Percentiles rank a stretch among this genome's conserved stretches.
phyloP scores from a whole-genome alignment of 2,797 vertebrate genomes.

The Leucoraja ocellata region DNA sequence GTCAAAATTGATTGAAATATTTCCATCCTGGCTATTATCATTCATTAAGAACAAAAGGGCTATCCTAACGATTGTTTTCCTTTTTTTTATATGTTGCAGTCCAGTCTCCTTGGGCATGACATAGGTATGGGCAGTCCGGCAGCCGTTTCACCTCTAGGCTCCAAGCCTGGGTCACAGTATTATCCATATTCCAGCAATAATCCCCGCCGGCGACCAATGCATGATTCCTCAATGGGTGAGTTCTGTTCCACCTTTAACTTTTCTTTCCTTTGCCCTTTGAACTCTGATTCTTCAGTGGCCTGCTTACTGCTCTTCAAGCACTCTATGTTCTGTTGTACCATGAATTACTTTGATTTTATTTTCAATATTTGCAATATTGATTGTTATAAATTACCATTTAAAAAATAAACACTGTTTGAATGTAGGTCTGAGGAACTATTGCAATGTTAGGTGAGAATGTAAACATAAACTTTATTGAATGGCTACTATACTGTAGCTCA shows the following conservation, averaged over 20 bases:
- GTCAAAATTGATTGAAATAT: background rate
- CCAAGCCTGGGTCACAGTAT: constrained; percentile 84
- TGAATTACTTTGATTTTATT: background rate
- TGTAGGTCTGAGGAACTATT: background rate
- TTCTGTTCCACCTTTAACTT: constrained; percentile 16
- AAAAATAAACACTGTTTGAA: background rate
- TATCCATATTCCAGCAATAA: constrained; percentile 85
- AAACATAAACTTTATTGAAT: background rate
- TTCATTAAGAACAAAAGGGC: background rate
- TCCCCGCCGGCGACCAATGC: constrained; percentile 78
- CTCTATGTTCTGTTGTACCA: background rate
- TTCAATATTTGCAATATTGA: background rate
- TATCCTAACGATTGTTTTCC: constrained; percentile 42
- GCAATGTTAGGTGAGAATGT: background rate
- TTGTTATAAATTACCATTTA: background rate
- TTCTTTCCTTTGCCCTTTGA: background rate
- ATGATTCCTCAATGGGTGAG: constrained; percentile 82
- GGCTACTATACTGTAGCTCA: background rate
- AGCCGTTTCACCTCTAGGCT: constrained; percentile 68
- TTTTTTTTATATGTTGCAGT: constrained; percentile 59
- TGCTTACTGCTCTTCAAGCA: background rate
- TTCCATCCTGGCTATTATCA: background rate
- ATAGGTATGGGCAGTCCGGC: constrained; percentile 84
- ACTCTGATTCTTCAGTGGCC: background rate
- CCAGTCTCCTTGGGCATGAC: constrained; percentile 77